Base-by-base conservation (phyloP, 2,797 vertebrate species). In the Coregonus sp. region DNA sequence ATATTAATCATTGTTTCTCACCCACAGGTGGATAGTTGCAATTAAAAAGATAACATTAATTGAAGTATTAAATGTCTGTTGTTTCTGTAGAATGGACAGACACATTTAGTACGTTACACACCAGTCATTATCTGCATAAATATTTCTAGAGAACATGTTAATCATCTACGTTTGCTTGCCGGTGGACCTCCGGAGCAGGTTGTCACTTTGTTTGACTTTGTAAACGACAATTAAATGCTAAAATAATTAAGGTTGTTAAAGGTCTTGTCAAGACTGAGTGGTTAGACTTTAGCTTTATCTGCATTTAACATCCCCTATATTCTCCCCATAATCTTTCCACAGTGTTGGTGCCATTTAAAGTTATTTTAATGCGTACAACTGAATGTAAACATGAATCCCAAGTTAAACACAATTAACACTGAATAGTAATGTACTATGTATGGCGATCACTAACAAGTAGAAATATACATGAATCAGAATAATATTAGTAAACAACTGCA, bases 41-140 rank as follows among this genome's bases (percentile, higher is more conserved):
- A 86, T 91, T 86, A 88, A 84, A 88, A 59, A 81, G 86, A 89
- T 90, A 86, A 85, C 84, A 86, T 76, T 89, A 92, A 92, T 91
- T 88, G 81, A 81, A 88, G 79, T 90, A 84, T 86, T 76, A 85
- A 90, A 85, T 79, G 73, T 73, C 74, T 79, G 74, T 83, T 84
- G 74, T 84, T 85, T 82, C 84, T 77, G 59, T 61, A 75, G 63
- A 78, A 80, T 76, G 66, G 51, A 80, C 76, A 66, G 54, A 83
- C 78, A 73, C 71, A 56, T 75, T 77, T 74, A 50, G 75, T 54
- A 78, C 81, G 59, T 61, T 61, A 61, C 59, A 61, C 59, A 61
- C 59, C 50, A 70, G 71, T 88, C 84, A 91, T 91, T 85, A 86
- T 80, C 78, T 29, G 70, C 70, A 80, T 76, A 74, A 72, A 86